phyloP scores from a whole-genome alignment of 2,888 invertebrate species.

The Altica lythri region DNA sequence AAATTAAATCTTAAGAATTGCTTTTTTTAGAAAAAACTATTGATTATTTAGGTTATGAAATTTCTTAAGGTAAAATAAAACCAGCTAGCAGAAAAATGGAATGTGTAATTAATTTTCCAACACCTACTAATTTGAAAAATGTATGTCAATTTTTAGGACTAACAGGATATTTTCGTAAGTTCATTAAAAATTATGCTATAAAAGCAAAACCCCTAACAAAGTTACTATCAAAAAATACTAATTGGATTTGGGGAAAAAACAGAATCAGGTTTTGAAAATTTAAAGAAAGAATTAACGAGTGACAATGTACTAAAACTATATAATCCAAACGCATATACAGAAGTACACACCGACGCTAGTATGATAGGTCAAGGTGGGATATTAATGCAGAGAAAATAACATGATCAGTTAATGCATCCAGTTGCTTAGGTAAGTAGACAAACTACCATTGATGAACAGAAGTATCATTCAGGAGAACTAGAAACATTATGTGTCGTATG shows the following conservation, averaged over 20 bases:
- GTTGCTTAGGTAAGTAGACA: conserved; percentile 1
- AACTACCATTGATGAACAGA: not conserved
- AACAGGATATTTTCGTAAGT: not conserved
- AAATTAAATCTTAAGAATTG: conserved; percentile 33
- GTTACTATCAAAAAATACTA: not conserved
- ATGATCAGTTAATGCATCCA: not conserved
- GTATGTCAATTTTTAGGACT: conserved; percentile 20
- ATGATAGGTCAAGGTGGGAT: not conserved
- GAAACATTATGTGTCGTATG: too few species aligned
- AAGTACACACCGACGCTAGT: conserved; percentile 5
- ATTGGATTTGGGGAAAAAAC: not conserved
- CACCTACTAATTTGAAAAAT: conserved; percentile 23
- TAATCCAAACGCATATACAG: not conserved
- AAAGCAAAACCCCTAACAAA: not conserved
- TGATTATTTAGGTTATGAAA: conserved; percentile 27
- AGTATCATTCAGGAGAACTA: too few species aligned
- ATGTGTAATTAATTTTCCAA: conserved; percentile 18
- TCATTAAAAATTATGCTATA: not conserved
- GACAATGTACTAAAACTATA: not conserved
- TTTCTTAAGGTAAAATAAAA: conserved; percentile 13
- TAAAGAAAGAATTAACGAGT: not conserved
- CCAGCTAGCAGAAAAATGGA: conserved; percentile 21
- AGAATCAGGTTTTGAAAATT: not conserved
- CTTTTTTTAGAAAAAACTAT: conserved; percentile 23
- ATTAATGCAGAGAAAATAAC: not conserved